phyloP scores from a whole-genome alignment of 2,888 invertebrate species.

The Cordilura impudica region DNA sequence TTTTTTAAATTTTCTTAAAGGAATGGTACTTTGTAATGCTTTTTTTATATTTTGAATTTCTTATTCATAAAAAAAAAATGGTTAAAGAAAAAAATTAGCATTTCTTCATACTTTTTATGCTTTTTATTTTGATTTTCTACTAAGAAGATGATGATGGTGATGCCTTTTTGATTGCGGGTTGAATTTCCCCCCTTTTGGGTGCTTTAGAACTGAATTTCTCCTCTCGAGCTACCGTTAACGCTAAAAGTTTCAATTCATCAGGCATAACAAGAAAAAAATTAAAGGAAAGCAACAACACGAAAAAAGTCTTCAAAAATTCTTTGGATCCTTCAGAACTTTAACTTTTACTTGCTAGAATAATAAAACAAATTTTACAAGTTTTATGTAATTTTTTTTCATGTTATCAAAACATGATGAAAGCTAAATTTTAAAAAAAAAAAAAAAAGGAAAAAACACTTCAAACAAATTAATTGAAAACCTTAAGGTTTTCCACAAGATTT shows the following conservation, averaged over 20 bases:
- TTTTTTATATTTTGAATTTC: background rate
- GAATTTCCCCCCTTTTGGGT: conserved; percentile 6
- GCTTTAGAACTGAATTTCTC: background rate
- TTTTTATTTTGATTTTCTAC: conserved; percentile 41
- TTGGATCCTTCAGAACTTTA: conserved; percentile 1
- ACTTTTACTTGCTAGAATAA: conserved; percentile 3
- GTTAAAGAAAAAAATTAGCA: conserved; percentile 41
- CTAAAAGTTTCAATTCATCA: conserved; percentile 44
- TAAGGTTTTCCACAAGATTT: background rate
- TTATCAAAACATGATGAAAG: background rate
- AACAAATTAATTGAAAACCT: background rate
- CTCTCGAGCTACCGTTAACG: conserved; percentile 17
- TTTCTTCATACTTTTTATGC: conserved; percentile 16
- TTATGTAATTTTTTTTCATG: conserved; percentile 23
- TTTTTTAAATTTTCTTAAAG: conserved; percentile 39
- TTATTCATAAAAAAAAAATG: conserved; percentile 6
- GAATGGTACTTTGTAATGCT: conserved; percentile 21
- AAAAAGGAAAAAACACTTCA: conserved; percentile 1
- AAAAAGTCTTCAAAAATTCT: background rate
- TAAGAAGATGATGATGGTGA: conserved; percentile 29
- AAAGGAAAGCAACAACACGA: background rate
- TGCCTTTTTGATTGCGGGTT: conserved; percentile 58
- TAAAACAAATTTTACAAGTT: conserved; percentile 25
- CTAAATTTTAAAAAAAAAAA: background rate
- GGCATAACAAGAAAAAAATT: conserved; percentile 9